Base-by-base conservation (phyloP, 2,888 invertebrate species). In the Drosophila anomalata region DNA sequence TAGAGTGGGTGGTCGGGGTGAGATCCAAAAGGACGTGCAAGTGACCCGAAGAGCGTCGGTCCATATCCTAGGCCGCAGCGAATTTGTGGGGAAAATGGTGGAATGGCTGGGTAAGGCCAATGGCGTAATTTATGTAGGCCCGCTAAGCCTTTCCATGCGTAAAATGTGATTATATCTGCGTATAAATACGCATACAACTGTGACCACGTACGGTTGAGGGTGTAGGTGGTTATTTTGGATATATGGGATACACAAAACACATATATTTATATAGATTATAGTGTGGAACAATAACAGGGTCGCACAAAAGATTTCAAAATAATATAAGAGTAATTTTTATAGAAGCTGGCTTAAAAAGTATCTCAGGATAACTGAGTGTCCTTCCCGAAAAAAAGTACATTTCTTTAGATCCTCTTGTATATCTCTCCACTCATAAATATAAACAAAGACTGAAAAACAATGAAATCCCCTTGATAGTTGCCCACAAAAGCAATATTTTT, bases 41-140 rank as follows among this genome's bases (percentile, higher is more conserved):
- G 79, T 74, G 86, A 81, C 77, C 82, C 77, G 56, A 68, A 69
- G 54, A 59, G 47, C 52, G 61, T 41, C 26, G 17, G 55, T 29
- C 33, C 55, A 14, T 56, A 56, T 62, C 48, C 62, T 62, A 61
- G 48, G 62, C 17, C 24, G n/a, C 17, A 54, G 26, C 11, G 44
- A 24, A 26, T 24, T 36, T 24, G 6, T 36, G 46, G 24, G 14
- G 58, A 22, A 6, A 44, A 22, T 22, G 61, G 36, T 48, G 50
- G 51, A 31, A 22, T 17, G 47, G 41, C n/a, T 53, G 29, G 44
- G 29, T 36, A 54, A 41, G 74, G 62, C 78, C 75, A 70, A 79
- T 77, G 83, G 72, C 66, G 83, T 85, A 83, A 80, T 82, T 80
- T 82, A 85, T 85, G 86, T 76, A 79, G 79, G 79, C 80, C 14